Percentiles rank a stretch among this genome's conserved stretches.
These are phyloP conservation scores for Temnothorax nylanderi DNA, from an alignment of 1,140 invertebrate species.

Conservation along the genomic window DNA sequence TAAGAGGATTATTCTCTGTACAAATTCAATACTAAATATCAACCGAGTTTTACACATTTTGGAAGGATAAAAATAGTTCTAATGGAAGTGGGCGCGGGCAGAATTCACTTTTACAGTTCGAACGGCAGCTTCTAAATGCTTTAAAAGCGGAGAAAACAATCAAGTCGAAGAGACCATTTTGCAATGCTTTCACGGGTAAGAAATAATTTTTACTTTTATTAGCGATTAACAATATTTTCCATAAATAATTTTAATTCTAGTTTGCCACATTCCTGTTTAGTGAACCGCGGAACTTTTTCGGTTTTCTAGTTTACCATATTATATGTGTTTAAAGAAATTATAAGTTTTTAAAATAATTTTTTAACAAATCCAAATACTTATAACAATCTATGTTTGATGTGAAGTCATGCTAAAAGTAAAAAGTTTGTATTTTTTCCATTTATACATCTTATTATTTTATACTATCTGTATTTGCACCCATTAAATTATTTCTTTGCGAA, in stretches of 20 bases:
- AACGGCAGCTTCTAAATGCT: slow-evolving; percentile 67
- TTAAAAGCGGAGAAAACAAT: slow-evolving; percentile 55
- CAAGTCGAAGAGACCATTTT: slow-evolving; percentile 78
- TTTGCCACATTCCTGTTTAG: too few relatives aligned
- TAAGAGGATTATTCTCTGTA: neutral
- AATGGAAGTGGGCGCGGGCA: neutral
- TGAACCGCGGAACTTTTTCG: too few relatives aligned
- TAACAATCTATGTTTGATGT: too few relatives aligned
- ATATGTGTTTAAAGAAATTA: too few relatives aligned
- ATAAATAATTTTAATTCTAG: neutral
- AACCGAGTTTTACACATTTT: neutral
- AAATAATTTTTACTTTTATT: neutral
- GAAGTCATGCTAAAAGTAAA: too few relatives aligned
- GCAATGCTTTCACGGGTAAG: slow-evolving; percentile 80
- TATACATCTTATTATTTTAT: too few relatives aligned
- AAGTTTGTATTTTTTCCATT: too few relatives aligned
- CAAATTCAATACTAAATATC: neutral
- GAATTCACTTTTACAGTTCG: slow-evolving; percentile 62
- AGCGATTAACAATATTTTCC: neutral
- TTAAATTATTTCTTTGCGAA: too few relatives aligned
- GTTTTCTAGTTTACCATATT: too few relatives aligned
- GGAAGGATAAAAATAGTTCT: neutral
- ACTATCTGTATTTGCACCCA: too few relatives aligned
- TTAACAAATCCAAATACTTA: too few relatives aligned
- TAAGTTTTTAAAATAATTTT: too few relatives aligned